These are phyloP conservation scores for Pyrgilauda ruficollis DNA, from an alignment of 2,113 vertebrate genomes.

Conservation along the genomic window DNA sequence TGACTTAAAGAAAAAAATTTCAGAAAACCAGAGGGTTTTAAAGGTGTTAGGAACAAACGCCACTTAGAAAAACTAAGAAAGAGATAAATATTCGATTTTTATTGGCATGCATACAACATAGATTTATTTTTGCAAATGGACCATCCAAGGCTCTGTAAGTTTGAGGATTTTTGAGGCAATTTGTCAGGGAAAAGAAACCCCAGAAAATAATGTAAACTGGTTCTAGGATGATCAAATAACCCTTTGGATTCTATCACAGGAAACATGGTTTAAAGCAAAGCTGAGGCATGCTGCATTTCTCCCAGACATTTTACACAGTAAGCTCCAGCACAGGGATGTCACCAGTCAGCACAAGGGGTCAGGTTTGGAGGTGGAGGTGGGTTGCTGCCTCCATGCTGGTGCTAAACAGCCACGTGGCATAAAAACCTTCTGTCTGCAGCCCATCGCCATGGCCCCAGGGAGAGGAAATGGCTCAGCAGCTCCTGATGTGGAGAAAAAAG, in stretches of 20 bases:
- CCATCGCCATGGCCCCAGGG: not conserved
- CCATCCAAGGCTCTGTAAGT: not conserved
- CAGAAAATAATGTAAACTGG: not conserved
- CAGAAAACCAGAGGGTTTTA: not conserved
- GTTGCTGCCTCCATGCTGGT: not conserved
- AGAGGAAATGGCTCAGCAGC: not conserved
- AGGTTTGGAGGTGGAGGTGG: not conserved
- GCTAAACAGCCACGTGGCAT: not conserved
- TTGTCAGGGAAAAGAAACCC: not conserved
- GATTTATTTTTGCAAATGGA: not conserved
- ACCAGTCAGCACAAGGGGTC: accelerated
- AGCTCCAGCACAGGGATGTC: accelerated
- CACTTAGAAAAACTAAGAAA: not conserved
- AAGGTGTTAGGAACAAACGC: not conserved
- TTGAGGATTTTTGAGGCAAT: not conserved
- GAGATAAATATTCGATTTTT: not conserved
- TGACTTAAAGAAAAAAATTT: not conserved
- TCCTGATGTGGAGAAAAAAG: not conserved
- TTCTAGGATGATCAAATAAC: not conserved
- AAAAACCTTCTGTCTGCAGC: not conserved
- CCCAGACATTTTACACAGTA: accelerated
- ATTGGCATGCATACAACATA: not conserved
- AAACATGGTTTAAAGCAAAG: not conserved
- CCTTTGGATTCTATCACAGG: not conserved
- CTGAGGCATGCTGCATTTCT: not conserved